phyloP scores from a whole-genome alignment of 2,888 invertebrate species.

The Cylloceria caligata region DNA sequence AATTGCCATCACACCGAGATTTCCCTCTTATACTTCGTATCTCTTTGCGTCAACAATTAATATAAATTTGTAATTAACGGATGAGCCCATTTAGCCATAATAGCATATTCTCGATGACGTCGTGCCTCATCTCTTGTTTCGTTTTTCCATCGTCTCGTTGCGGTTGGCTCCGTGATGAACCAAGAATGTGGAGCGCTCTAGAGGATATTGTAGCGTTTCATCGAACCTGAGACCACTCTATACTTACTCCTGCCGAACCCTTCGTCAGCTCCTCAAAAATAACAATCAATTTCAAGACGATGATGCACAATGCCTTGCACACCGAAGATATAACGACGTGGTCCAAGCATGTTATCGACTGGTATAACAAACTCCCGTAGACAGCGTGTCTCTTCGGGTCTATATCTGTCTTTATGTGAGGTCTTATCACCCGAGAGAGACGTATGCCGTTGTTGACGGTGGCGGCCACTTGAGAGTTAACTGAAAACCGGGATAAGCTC shows the following conservation, averaged over 20 bases:
- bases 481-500: constrained; percentile 1
- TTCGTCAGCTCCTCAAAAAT: not conserved
- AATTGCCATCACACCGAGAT: too few species aligned
- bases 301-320: not conserved
- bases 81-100: not conserved
- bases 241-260: not conserved
- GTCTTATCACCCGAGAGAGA: not conserved
- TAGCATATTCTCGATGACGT: not conserved
- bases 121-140: not conserved
- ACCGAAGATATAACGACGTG: not conserved
- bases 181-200: not conserved
- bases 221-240: not conserved
- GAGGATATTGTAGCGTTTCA: constrained; percentile 9
- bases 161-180: not conserved
- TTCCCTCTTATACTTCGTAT: too few species aligned
- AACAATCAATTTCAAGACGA: not conserved
- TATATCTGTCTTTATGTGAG: not conserved
- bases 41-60: too few species aligned
- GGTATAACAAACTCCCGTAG: not conserved
- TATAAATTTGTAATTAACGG: not conserved
- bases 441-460: not conserved
- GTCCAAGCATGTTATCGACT: not conserved
- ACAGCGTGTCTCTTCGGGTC: not conserved
- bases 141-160: not conserved
- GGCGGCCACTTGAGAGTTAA: not conserved